Percentiles rank a stretch among this genome's conserved stretches.
Conservation (phyloP, 2,888 invertebrate genomes). For the Tetranychus truncatus region DNA sequence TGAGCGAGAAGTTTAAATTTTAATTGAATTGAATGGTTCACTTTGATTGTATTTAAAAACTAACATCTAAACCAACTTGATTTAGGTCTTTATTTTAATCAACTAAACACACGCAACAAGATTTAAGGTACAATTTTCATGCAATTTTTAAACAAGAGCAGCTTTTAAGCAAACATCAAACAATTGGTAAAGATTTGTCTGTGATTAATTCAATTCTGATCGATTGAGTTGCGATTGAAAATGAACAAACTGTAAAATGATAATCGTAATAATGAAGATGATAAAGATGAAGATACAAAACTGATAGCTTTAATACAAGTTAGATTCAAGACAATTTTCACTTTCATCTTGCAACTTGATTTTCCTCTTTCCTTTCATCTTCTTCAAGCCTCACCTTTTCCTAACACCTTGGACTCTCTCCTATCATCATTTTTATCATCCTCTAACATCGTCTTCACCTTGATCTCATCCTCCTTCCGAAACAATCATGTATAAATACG, state of each 20-base stretch:
- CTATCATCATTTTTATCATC: neutral
- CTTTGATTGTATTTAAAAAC: neutral
- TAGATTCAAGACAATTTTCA: neutral
- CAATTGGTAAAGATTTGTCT: neutral
- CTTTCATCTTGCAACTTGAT: neutral
- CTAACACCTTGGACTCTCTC: neutral
- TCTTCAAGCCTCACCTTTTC: neutral
- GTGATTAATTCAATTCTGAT: neutral
- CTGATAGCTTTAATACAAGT: too few relatives aligned
- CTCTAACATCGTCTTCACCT: neutral
- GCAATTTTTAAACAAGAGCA: neutral
- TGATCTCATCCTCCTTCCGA: neutral
- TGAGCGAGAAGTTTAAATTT: neutral
- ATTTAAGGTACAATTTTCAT: neutral
- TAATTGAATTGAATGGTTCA: neutral
- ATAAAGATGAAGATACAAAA: neutral
- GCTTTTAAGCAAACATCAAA: neutral
- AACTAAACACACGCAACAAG: neutral
- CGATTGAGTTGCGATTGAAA: neutral
- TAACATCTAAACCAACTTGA: too few relatives aligned
- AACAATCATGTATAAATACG: neutral
- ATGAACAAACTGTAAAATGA: neutral
- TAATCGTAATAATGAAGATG: neutral
- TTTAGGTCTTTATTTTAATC: neutral
- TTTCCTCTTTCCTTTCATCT: neutral